These are phyloP conservation scores for Aplidium turbinatum DNA, from an alignment of 23 tunicate species.

Conservation along the genomic window DNA sequence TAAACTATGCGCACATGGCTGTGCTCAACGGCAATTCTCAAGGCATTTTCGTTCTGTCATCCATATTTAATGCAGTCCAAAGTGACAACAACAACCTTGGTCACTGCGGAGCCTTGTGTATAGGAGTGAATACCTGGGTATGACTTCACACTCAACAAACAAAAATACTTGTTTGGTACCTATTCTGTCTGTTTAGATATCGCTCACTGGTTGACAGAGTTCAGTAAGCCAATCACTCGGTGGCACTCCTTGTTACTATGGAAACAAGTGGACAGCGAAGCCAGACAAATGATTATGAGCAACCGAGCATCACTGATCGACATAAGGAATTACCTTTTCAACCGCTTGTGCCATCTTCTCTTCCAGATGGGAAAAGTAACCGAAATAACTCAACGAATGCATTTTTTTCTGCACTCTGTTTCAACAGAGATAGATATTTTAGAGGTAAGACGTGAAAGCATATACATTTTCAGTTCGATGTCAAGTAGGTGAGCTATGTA, in stretches of 20 bases:
- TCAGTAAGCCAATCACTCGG: slow-evolving; percentile 57
- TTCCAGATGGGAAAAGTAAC: slow-evolving; percentile 49
- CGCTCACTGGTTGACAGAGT: slow-evolving; percentile 89
- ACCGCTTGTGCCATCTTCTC: slow-evolving; percentile 83
- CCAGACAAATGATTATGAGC: slow-evolving; percentile 50
- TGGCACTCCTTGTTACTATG: slow-evolving; percentile 94
- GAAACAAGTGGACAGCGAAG: slow-evolving; percentile 72
- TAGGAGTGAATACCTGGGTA: too few species aligned
- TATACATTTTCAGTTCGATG: too few species aligned
- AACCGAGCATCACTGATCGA: slow-evolving; percentile 80
- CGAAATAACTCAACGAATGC: slow-evolving; percentile 63
- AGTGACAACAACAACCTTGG: too few species aligned
- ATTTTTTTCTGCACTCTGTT: slow-evolving; percentile 74
- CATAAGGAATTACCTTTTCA: slow-evolving; percentile 85
- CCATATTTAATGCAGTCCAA: too few species aligned
- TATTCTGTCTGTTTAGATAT: slow-evolving; percentile 39
- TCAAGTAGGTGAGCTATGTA: too few species aligned
- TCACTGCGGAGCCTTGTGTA: too few species aligned
- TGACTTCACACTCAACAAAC: too few species aligned
- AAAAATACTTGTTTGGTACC: too few species aligned
- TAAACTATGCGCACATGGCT: too few species aligned
- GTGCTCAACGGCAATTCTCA: too few species aligned
- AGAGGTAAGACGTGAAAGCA: too few species aligned
- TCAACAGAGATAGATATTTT: slow-evolving; percentile 71
- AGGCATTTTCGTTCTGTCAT: too few species aligned